Evolutionary conservation across 2,888 invertebrate species (phyloP), one percentile per base, ranked within the genome.

Genomic region (Coelopa pilipes): DNA sequence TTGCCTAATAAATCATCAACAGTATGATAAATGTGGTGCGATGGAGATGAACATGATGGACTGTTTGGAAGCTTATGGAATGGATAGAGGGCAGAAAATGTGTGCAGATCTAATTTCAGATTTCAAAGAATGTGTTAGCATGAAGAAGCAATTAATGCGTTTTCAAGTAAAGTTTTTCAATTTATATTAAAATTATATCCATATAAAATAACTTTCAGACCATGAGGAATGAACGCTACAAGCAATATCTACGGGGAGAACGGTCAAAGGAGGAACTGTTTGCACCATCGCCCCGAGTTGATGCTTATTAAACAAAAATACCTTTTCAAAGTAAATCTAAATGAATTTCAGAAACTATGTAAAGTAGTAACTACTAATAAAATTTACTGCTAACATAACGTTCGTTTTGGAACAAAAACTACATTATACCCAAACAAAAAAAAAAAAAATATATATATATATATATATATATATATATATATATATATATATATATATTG

Each of bases 51-150:
- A 90, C 47, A 90, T 91, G 81, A 90, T 93, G 88, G 93, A 95
- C 78, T 96, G 95, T 81, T 82, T 94, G 66, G 94, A 95, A 82
- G 95, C 94, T 2, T 94, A 95, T 78, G 96, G 95, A 1, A 80
- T 91, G 12, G 90, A 91, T n/a, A 89, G 89, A 57, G 93, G 92
- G 0, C 79, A 87, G 50, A 82, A 81, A n/a, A 91, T 92, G 82
- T 96, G 96, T 83, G 82, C 86, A 5, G 85, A 89, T 70, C 84
- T 93, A 10, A 89, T 93, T 73, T 88, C 89, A 0, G 95, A 96
- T 85, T 92, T 92, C 80, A 88, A 90, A 75, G 95, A 96, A 86
- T 96, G 96, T 80, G 87, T 90, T 17, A 87, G 88, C 1, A 86
- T 88, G 77, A 85, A 85, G 0, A 93, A 93, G 82, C 93, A 93